Evolutionary conservation across 2,888 invertebrate species (phyloP).

Genomic region (Spodoptera littoralis): DNA sequence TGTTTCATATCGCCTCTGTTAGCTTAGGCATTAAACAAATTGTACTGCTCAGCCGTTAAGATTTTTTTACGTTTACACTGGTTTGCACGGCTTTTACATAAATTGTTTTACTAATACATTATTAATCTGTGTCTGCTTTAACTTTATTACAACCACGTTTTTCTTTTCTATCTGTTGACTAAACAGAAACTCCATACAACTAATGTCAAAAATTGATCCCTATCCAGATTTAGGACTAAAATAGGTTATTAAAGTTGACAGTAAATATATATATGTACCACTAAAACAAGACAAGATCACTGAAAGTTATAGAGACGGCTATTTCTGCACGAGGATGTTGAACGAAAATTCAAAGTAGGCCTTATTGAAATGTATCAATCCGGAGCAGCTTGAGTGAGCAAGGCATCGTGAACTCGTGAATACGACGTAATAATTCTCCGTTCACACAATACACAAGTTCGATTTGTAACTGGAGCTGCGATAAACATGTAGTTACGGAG

Average conservation of each 20-base stretch:
- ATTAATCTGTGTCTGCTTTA: constrained; percentile 21
- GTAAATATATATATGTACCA: too few species aligned
- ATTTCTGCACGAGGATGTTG: constrained; percentile 24
- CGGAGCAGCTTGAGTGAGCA: constrained; percentile 51
- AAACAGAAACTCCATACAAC: too few species aligned
- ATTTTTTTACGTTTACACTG: constrained; percentile 14
- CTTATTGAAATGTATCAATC: constrained; percentile 58
- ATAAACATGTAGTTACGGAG: constrained; percentile 70
- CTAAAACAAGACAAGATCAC: constrained; percentile 8
- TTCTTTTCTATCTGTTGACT: constrained; percentile 4
- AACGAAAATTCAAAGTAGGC: constrained; percentile 46
- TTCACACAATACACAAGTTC: constrained; percentile 67
- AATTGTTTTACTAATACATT: constrained; percentile 35
- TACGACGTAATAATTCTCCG: constrained; percentile 64
- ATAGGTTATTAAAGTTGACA: too few species aligned
- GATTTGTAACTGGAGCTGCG: constrained; percentile 69
- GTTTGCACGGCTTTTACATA: constrained; percentile 27
- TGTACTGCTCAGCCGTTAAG: constrained; percentile 19
- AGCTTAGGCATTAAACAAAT: constrained; percentile 44
- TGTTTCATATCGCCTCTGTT: constrained; percentile 43
- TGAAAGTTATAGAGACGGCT: constrained; percentile 6
- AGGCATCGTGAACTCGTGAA: constrained; percentile 60
- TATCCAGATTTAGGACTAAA: too few species aligned
- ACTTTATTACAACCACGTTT: constrained; percentile 1
- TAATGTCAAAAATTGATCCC: too few species aligned